Evolutionary conservation across 2,113 vertebrate species (phyloP), one percentile per base, ranked within the genome.

Genomic region (Onychostoma macrolepis): DNA sequence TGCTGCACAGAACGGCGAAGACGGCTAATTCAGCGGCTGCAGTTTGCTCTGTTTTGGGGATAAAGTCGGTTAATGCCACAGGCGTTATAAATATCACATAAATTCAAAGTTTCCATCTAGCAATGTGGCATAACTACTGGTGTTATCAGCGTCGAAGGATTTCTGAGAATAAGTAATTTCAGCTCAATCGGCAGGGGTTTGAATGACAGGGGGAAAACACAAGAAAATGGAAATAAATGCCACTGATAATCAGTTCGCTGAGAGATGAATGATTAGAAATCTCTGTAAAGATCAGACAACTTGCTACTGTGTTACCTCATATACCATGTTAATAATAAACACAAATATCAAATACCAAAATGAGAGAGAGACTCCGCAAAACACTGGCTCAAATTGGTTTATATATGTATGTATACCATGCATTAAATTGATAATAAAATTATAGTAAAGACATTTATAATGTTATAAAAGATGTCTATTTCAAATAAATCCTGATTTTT

Each of bases 1-100:
- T 86, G 67, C 67, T 38, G 88, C 89, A 90, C 87, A 91, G 85
- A 87, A 79, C n/a, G 79, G 56, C 4, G 43, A 89, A 43, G 33
- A 50, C 48, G 80, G 83, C 85, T 82, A 85, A 89, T 50, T 33
- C 85, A 77, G 65, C 19, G 12, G 61, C 41, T 71, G 43, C 50
- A 28, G 38, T 61, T 48, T 30, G 84, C 53, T 45, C 69, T 38
- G 43, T 83, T 83, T 86, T 53, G 76, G 71, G 69, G 72, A 36
- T 41, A 87, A 85, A 81, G 79, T 78, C 79, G 56, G 30, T 78
- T 85, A 85, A 63, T 85, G 50, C 43, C 36, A 71, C 7, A 36
- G 67, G 33, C 24, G 69, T 28, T 74, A 41, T 71, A 71, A 53
- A 74, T 36, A 61, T 56, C 72, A 81, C 81, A 85, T n/a, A 75